Base-by-base conservation (phyloP, 2,797 vertebrate genomes). In the Heteromormyrus szaboi region DNA sequence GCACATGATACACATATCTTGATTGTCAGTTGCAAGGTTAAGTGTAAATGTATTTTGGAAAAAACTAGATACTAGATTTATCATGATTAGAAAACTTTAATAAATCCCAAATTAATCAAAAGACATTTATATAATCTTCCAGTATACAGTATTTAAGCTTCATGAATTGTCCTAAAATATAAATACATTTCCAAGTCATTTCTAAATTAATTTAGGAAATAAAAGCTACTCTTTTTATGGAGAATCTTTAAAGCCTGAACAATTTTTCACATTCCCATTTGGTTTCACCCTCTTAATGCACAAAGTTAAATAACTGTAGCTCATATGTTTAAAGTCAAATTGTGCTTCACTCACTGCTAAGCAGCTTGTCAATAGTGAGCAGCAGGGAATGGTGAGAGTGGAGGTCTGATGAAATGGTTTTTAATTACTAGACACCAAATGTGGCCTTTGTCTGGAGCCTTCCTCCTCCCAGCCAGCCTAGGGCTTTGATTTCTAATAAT, bases 401-500 rank as follows among this genome's bases (percentile, higher is more conserved):
- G 93, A 90, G 94, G 92, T 92, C 95, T 98, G 97, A 97, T 97
- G 95, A 98, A 99, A 98, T 95, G 95, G 94, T 94, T 98, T 98
- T 98, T 99, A 99, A 99, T 98, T 98, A 99, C 97, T 95, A 97
- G 93, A 84, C 95, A 93, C 95, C 95, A 96, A 97, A 97, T 96
- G 95, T 95, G 95, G 96, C 96, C 95, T 96, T 95, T 95, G 91
- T 93, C 92, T 87, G 92, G 91, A 93, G 92, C 94, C 65, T 41
- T 54, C 83, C 92, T 93, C 94, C 94, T 96, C 92, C 94, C 89
- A 95, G 96, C 95, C 92, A 89, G 90, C 93, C 92, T 93, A 90
- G 95, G 93, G 89, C 93, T 98, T 99, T 99, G 98, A 98, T 99
- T 99, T 98, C 97, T 97, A 96, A 96, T 98, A 96, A 97, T 97